Evolutionary conservation across 2,888 invertebrate species (phyloP).

Genomic region (Cerceris rybyensis): DNA sequence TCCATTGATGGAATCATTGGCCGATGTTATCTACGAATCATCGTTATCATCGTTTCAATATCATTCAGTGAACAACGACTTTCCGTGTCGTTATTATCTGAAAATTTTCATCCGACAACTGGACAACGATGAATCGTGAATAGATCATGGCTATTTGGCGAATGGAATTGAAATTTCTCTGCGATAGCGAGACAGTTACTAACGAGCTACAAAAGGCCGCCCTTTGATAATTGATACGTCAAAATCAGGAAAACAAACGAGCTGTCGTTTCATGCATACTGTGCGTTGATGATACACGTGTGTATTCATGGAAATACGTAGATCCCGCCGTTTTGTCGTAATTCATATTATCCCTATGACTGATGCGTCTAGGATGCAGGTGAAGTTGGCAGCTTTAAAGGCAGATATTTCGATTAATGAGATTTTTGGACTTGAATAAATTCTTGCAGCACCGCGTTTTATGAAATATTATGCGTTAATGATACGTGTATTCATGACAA

Average conservation of each 20-base stretch:
- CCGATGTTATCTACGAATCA: too few relatives aligned
- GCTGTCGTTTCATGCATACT: not conserved
- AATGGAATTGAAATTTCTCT: not conserved
- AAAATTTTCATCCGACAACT: too few relatives aligned
- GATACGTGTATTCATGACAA: not conserved
- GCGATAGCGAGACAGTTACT: not conserved
- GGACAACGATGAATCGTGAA: too few relatives aligned
- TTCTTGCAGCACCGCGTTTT: too few relatives aligned
- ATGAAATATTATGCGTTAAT: too few relatives aligned
- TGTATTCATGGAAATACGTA: not conserved
- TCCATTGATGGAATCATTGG: too few relatives aligned
- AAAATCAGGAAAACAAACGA: conserved; percentile 5
- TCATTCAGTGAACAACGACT: too few relatives aligned
- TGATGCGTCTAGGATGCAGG: not conserved
- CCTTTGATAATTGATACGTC: not conserved
- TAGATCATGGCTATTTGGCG: not conserved
- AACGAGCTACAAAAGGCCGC: not conserved
- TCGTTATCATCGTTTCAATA: too few relatives aligned
- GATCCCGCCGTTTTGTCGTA: not conserved
- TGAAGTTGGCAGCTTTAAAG: not conserved
- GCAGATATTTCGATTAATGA: too few relatives aligned
- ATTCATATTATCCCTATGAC: not conserved
- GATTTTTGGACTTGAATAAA: not conserved
- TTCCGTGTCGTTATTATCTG: too few relatives aligned
- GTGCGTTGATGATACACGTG: conserved; percentile 31